Percentiles rank a stretch among this genome's conserved stretches.
Evolutionary conservation across 2,888 invertebrate genomes (phyloP).

Genomic region (Spilosoma lubricipeda): DNA sequence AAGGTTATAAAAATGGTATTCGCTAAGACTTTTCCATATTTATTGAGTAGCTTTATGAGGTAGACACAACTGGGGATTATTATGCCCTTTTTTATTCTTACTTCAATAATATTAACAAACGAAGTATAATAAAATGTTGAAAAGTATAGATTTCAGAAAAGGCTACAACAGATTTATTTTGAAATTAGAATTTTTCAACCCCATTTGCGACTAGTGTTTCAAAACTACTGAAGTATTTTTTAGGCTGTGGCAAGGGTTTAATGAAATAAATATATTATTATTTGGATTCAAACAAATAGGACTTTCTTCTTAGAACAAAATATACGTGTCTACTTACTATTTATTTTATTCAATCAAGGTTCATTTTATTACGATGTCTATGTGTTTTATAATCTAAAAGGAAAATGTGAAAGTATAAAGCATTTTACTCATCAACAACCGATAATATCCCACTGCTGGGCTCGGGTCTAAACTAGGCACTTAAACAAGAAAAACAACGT

Average conservation of each 20-base stretch:
- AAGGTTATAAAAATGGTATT: slow-evolving; percentile 2
- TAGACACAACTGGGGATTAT: neutral
- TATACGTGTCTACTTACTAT: neutral
- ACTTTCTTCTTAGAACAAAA: neutral
- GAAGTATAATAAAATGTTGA: neutral
- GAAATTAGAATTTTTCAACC: neutral
- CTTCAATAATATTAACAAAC: neutral
- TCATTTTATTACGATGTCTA: too few relatives aligned
- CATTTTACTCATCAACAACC: too few relatives aligned
- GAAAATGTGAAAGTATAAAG: too few relatives aligned
- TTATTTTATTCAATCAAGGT: too few relatives aligned
- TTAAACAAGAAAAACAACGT: neutral
- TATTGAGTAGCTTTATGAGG: neutral
- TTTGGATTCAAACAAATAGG: neutral
- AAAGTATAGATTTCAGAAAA: too few relatives aligned
- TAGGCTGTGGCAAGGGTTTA: neutral
- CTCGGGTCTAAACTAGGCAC: too few relatives aligned
- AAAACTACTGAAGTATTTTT: neutral
- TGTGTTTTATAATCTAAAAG: too few relatives aligned
- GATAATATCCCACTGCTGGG: too few relatives aligned
- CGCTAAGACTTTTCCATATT: neutral
- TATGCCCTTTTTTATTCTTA: neutral
- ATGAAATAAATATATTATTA: neutral
- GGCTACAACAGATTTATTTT: neutral
- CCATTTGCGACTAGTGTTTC: neutral